Evolutionary conservation across 2,797 vertebrate genomes (phyloP), one percentile per base, ranked within the genome.

Genomic region (Pitangus sulphuratus): DNA sequence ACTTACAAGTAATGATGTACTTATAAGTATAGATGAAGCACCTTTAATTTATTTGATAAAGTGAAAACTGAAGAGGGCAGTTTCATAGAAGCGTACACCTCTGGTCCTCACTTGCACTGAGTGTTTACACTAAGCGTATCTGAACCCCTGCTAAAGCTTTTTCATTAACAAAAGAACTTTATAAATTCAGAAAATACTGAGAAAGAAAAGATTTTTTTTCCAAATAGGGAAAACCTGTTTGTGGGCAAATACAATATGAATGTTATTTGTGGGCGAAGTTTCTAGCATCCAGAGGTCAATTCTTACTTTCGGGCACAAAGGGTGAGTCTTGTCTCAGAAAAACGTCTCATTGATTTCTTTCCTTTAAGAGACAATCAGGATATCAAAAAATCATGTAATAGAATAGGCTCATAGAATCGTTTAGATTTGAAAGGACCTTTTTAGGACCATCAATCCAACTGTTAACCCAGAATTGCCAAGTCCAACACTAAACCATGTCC

Each of bases 11-110:
- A 95, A 92, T 79, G 97, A 97, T 94, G 95, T 89, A 84, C 98
- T 97, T 95, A 93, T 84, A 96, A 74, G 96, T 90, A 87, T 65
- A 81, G 92, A 90, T 79, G 82, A 91, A 96, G 84, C 81, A 79
- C 97, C 94, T 97, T 93, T 95, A 94, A 97, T 97, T 96, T 97
- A 96, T 96, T 93, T 89, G 95, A 97, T 97, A 98, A 98, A 96
- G 97, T 95, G 96, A 95, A 95, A 97, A 97, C 96, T 98, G 97
- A 97, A 98, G 98, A 97, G 97, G 98, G 96, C 97, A 97, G 94
- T 96, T 97, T 95, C 61, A 31, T 61, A 91, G 96, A 96, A 95
- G 89, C 88, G 33, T 65, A 92, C 79, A 97, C 97, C 97, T 95
- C 95, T 96, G 97, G 96, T 97, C 97, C 95, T 95, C 84, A 87